Percentiles rank a stretch among this genome's conserved stretches.
phyloP scores from a whole-genome alignment of 1,140 invertebrate genomes.

The Hestina assimilis region DNA sequence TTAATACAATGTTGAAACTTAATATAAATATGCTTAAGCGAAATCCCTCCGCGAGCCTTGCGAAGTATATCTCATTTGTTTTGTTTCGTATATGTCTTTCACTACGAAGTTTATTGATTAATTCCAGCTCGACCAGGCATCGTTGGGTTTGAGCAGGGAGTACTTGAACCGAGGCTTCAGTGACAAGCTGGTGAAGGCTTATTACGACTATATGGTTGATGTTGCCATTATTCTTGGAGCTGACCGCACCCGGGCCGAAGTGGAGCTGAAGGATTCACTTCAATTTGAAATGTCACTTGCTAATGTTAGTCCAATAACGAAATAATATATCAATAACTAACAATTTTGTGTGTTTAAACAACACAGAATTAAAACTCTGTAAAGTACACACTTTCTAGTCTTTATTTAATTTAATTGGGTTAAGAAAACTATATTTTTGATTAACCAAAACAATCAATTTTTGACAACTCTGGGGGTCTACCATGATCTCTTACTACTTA shows the following conservation, averaged over 20 bases:
- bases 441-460: too few relatives aligned
- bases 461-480: too few relatives aligned
- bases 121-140: constrained; percentile 92
- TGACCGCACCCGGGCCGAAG: constrained; percentile 82
- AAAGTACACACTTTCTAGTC: too few relatives aligned
- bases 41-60: neutral
- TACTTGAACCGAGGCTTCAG: constrained; percentile 91
- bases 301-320: constrained; percentile 83
- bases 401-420: too few relatives aligned
- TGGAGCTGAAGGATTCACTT: constrained; percentile 89
- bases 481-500: too few relatives aligned
- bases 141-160: constrained; percentile 91
- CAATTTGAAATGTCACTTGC: constrained; percentile 95
- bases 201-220: constrained; percentile 91
- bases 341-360: neutral
- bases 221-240: constrained; percentile 93
- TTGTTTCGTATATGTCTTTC: neutral
- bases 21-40: neutral
- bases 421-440: too few relatives aligned
- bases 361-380: too few relatives aligned
- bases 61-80: constrained; percentile 6
- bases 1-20: neutral
- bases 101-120: neutral
- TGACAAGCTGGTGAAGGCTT: constrained; percentile 88
- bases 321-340: neutral